Evolutionary conservation across 2,888 invertebrate species (phyloP).

Genomic region (Molorchus minor): DNA sequence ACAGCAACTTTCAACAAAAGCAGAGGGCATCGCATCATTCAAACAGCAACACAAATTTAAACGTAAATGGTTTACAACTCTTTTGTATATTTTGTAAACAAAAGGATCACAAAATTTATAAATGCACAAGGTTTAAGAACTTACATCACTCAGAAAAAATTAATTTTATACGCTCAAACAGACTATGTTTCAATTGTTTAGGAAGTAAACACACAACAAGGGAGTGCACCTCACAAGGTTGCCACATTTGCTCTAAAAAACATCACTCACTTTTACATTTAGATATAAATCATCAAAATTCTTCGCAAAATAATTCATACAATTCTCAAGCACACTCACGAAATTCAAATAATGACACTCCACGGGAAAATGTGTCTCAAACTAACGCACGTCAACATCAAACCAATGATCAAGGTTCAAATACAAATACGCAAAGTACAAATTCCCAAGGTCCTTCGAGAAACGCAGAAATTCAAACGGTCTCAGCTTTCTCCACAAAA

Average conservation of each 20-base stretch:
- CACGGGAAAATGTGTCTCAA: slow-evolving; percentile 4
- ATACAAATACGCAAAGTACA: background rate
- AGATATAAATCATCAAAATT: too few relatives aligned
- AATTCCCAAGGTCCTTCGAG: background rate
- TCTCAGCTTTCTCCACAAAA: background rate
- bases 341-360: background rate
- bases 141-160: slow-evolving; percentile 1
- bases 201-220: background rate
- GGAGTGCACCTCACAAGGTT: slow-evolving; percentile 45
- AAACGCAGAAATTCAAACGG: background rate
- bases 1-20: background rate
- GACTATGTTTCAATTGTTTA: slow-evolving; percentile 20
- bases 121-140: slow-evolving; percentile 6
- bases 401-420: background rate
- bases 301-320: background rate
- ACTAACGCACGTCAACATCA: background rate
- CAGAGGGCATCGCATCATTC: background rate
- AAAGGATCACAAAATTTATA: background rate
- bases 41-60: background rate
- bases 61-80: background rate
- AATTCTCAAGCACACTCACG: background rate
- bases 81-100: slow-evolving; percentile 1
- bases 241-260: slow-evolving; percentile 64
- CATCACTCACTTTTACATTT: slow-evolving; percentile 56
- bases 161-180: slow-evolving; percentile 5